phyloP scores from a whole-genome alignment of 1,140 invertebrate genomes.

The Akabosia matsudoensis region DNA sequence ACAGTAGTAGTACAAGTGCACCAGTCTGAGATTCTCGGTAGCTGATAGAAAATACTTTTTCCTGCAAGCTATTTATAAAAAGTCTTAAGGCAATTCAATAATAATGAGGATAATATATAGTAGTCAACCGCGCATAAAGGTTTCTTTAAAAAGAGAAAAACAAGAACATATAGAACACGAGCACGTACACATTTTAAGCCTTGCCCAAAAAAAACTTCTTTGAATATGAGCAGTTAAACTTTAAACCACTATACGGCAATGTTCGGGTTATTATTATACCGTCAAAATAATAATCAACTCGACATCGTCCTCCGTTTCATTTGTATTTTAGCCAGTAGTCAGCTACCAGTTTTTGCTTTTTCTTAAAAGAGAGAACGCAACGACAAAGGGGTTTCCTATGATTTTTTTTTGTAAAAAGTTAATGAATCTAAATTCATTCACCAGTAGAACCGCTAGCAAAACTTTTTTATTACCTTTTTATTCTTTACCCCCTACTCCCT shows the following conservation, averaged over 20 bases:
- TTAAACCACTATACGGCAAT: too few species aligned
- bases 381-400: background rate
- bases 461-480: background rate
- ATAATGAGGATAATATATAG: too few species aligned
- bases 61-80: conserved; percentile 12
- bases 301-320: background rate
- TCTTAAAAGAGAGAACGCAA: too few species aligned
- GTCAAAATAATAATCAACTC: conserved; percentile 1
- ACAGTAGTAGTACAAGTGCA: too few species aligned
- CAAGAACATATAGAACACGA: background rate
- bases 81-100: conserved; percentile 15
- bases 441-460: background rate
- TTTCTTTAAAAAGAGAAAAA: background rate
- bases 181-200: too few species aligned
- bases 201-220: too few species aligned
- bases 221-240: background rate
- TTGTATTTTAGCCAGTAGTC: background rate
- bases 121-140: too few species aligned
- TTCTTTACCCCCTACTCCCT: background rate
- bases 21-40: too few species aligned
- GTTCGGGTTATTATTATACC: conserved; percentile 10
- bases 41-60: background rate
- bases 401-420: background rate
- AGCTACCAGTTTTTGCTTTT: background rate
- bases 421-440: conserved; percentile 11